These are phyloP conservation scores for Chaenogobius annularis DNA, from an alignment of 2,113 vertebrate species.

Conservation along the genomic window DNA sequence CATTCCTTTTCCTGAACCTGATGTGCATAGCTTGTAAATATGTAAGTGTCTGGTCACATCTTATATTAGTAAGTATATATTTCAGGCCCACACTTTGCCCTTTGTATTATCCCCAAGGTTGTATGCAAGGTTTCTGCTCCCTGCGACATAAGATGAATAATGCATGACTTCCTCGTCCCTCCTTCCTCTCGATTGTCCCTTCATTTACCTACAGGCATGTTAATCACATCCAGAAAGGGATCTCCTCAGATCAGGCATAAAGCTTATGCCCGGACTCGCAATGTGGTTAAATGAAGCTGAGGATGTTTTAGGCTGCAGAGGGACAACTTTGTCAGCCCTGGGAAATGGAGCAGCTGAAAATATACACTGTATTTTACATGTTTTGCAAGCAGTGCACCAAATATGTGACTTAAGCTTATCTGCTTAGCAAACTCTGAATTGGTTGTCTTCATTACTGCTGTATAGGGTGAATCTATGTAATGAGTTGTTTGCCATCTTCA, in stretches of 20 bases:
- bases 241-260: slow-evolving; percentile 33
- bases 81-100: slow-evolving; percentile 14
- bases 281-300: slow-evolving; percentile 26
- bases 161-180: slow-evolving; percentile 46
- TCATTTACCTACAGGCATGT: slow-evolving; percentile 35
- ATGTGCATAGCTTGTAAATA: not conserved
- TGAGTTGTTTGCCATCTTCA: not conserved
- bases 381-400: not conserved
- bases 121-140: slow-evolving; percentile 23
- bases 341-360: not conserved
- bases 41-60: not conserved
- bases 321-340: not conserved
- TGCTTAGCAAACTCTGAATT: not conserved
- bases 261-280: slow-evolving; percentile 35
- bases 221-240: slow-evolving; percentile 41
- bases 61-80: slow-evolving; percentile 2
- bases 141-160: slow-evolving; percentile 58
- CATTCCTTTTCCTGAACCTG: not conserved
- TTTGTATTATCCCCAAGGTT: slow-evolving; percentile 31
- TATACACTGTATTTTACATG: not conserved
- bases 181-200: slow-evolving; percentile 12
- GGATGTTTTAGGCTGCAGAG: slow-evolving; percentile 1
- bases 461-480: not conserved
- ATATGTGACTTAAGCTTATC: not conserved
- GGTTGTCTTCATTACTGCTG: not conserved